Conservation (phyloP, 1,140 invertebrate genomes). For the Pseudomyrmex cubaensis region DNA sequence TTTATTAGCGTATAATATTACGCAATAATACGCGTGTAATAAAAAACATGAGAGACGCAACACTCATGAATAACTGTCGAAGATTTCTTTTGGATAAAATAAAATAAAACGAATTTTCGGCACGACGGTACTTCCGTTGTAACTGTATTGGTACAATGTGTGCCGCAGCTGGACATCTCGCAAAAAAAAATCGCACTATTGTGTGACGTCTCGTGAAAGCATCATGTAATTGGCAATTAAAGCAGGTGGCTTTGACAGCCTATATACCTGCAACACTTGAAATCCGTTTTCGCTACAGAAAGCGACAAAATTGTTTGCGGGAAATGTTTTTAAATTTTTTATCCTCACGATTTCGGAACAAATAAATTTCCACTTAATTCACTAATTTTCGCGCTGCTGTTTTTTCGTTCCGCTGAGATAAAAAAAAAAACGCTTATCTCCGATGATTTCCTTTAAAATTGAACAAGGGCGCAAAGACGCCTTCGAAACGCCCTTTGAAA, state of each 20-base stretch:
- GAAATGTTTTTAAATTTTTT: constrained; percentile 46
- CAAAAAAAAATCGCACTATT: constrained; percentile 29
- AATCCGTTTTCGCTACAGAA: constrained; percentile 61
- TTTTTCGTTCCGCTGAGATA: constrained; percentile 6
- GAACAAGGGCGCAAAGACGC: not conserved
- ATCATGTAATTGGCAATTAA: constrained; percentile 72
- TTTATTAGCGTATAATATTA: too few relatives aligned
- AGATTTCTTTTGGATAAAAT: constrained; percentile 2
- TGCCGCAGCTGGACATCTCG: constrained; percentile 28
- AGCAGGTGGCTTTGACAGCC: constrained; percentile 69
- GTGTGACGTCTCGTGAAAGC: constrained; percentile 61
- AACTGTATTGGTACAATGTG: not conserved
- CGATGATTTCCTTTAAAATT: constrained; percentile 51
- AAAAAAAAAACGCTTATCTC: constrained; percentile 13
- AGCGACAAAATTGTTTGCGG: constrained; percentile 57
- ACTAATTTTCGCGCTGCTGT: constrained; percentile 30
- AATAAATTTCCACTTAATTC: constrained; percentile 66
- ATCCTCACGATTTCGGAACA: constrained; percentile 3
- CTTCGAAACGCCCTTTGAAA: constrained; percentile 4
- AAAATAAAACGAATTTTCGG: constrained; percentile 18
- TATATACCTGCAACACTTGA: constrained; percentile 47
- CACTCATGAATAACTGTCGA: constrained; percentile 9
- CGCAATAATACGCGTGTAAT: not conserved
- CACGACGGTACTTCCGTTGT: not conserved
- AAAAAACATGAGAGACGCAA: constrained; percentile 10